These are phyloP conservation scores for Amazona vittata DNA, from an alignment of 2,113 vertebrate genomes.

Conservation along the genomic window DNA sequence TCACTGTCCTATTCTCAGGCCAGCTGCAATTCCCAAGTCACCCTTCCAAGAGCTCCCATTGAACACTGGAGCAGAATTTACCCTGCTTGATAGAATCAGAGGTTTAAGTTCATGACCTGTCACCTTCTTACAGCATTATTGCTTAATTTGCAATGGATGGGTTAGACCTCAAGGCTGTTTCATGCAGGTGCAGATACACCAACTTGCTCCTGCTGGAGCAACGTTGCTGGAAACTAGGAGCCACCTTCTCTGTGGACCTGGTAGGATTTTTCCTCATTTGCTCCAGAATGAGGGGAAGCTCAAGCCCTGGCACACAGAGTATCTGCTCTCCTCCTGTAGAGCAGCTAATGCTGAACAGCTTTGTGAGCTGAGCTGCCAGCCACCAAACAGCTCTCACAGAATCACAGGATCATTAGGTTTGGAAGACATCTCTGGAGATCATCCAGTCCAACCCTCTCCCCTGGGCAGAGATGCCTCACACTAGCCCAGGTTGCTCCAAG, in stretches of 20 bases:
- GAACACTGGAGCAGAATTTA: not conserved
- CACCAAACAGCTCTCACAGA: not conserved
- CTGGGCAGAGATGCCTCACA: not conserved
- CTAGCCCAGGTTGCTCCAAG: not conserved
- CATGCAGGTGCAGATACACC: not conserved
- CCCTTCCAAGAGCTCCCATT: not conserved
- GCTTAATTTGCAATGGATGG: not conserved
- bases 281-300: not conserved
- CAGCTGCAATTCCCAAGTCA: not conserved
- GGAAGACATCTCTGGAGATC: not conserved
- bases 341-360: not conserved
- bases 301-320: not conserved
- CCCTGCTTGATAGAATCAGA: not conserved
- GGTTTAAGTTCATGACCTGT: not conserved
- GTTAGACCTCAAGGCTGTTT: not conserved
- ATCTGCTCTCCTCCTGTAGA: not conserved
- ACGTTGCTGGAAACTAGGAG: not conserved
- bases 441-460: not conserved
- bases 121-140: not conserved
- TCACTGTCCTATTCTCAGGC: not conserved
- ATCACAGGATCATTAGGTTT: not conserved
- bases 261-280: not conserved
- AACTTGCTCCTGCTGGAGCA: not conserved
- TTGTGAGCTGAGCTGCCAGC: not conserved
- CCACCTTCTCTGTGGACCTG: not conserved